A percentile compares a stretch with the other conserved stretches of the same genome.
These are phyloP conservation scores for Vanacampus margaritifer DNA, from an alignment of 2,113 vertebrate genomes.

Conservation along the genomic window DNA sequence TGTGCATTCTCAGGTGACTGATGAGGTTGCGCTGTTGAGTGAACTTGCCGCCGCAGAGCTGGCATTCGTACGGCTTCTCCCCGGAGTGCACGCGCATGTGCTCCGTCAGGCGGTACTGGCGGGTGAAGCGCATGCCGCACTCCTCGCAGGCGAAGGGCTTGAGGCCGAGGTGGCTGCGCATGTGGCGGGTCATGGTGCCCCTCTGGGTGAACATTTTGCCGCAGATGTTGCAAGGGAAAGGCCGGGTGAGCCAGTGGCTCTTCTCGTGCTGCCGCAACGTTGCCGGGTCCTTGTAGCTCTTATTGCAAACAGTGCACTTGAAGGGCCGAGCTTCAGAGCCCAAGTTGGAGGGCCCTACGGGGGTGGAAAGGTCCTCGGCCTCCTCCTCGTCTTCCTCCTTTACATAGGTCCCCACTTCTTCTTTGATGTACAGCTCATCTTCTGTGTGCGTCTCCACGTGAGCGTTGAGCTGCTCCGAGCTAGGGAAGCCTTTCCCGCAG, in stretches of 20 bases:
- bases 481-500: conserved; percentile 97
- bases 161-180: conserved; percentile 97
- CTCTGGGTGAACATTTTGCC: conserved; percentile 99
- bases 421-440: conserved; percentile 92
- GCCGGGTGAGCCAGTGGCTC: conserved; percentile 93
- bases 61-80: conserved; percentile 99
- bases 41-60: conserved; percentile 97
- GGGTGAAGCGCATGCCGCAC: conserved; percentile 98
- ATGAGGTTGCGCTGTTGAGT: conserved; percentile 99
- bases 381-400: conserved; percentile 84
- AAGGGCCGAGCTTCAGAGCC: conserved; percentile 81
- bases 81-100: conserved; percentile 99
- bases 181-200: conserved; percentile 99
- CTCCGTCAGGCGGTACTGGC: conserved; percentile 98
- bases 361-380: conserved; percentile 86
- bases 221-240: conserved; percentile 97
- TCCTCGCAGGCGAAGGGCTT: conserved; percentile 98
- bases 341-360: conserved; percentile 66
- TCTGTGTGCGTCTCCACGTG: conserved; percentile 95
- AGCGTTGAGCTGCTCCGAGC: conserved; percentile 94
- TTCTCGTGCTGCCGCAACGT: conserved; percentile 94
- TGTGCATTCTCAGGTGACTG: conserved; percentile 99
- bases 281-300: conserved; percentile 95
- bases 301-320: conserved; percentile 92
- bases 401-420: conserved; percentile 80